These are phyloP conservation scores for Drymonia ruficornis DNA, from an alignment of 2,888 invertebrate species.

Conservation along the genomic window DNA sequence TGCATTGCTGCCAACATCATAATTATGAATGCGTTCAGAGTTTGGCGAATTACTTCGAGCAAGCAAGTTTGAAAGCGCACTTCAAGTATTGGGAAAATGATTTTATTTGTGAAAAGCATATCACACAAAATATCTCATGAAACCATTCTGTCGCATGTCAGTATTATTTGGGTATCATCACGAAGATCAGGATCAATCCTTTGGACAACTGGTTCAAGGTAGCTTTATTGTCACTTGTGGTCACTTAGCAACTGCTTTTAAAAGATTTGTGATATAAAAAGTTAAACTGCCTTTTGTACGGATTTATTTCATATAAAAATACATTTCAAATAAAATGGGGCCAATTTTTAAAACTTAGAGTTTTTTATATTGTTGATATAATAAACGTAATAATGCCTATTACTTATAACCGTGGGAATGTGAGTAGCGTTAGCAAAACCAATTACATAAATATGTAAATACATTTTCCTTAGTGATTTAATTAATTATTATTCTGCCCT, in stretches of 20 bases:
- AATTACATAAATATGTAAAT: slow-evolving; percentile 32
- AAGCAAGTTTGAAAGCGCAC: too few species aligned
- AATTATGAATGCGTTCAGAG: slow-evolving; percentile 17
- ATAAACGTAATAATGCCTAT: slow-evolving; percentile 69
- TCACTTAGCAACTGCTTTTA: slow-evolving; percentile 62
- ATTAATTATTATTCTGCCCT: too few species aligned
- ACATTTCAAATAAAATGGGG: slow-evolving; percentile 56
- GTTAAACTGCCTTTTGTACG: slow-evolving; percentile 67
- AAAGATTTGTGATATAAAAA: slow-evolving; percentile 33
- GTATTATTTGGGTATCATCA: too few species aligned
- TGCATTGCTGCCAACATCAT: slow-evolving; percentile 18
- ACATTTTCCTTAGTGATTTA: neutral
- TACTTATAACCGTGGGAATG: slow-evolving; percentile 77
- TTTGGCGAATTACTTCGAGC: neutral
- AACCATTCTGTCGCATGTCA: too few species aligned
- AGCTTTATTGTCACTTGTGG: slow-evolving; percentile 45
- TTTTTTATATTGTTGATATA: slow-evolving; percentile 48
- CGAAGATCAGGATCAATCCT: too few species aligned
- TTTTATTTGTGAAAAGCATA: too few species aligned
- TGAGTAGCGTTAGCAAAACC: slow-evolving; percentile 49
- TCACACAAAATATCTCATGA: too few species aligned
- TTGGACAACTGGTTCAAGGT: too few species aligned
- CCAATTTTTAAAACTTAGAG: slow-evolving; percentile 53
- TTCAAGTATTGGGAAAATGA: too few species aligned
- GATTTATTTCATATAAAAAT: slow-evolving; percentile 64